Evolutionary conservation across 35 echinoderm and acorn worm species (phyloP).

Genomic region (Acanthaster planci): DNA sequence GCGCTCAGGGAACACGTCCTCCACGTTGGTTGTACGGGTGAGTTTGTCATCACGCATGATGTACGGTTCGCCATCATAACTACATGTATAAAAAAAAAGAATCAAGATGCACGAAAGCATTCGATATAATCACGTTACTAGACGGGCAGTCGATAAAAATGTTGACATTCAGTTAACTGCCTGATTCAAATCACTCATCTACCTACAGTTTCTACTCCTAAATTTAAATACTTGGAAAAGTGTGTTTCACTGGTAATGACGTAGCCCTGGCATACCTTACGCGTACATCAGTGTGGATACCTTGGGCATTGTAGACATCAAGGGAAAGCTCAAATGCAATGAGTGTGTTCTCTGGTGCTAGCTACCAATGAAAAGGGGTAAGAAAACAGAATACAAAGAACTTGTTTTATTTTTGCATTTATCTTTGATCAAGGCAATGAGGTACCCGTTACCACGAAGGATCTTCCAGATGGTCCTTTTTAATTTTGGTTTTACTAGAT

Average conservation of each 20-base stretch:
- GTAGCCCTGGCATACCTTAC: conserved; percentile 53
- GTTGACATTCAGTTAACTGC: neutral
- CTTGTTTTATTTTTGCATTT: neutral
- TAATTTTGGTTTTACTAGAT: too few relatives aligned
- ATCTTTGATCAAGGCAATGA: too few relatives aligned
- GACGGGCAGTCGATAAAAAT: neutral
- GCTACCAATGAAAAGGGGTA: neutral
- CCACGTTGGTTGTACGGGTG: conserved; percentile 63
- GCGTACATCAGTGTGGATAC: conserved; percentile 71
- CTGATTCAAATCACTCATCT: too few relatives aligned
- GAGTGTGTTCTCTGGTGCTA: conserved; percentile 75
- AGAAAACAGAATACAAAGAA: neutral
- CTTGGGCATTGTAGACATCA: conserved; percentile 50
- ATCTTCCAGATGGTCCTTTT: too few relatives aligned
- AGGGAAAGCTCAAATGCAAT: conserved; percentile 61
- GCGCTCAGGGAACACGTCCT: conserved; percentile 52
- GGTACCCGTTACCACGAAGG: neutral
- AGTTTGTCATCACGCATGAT: conserved; percentile 58
- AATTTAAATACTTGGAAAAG: neutral
- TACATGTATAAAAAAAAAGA: conserved; percentile 27
- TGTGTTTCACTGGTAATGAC: neutral
- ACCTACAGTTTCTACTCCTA: too few relatives aligned
- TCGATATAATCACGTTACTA: too few relatives aligned
- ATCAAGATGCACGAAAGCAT: too few relatives aligned
- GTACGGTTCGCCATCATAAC: conserved; percentile 69